phyloP scores from a whole-genome alignment of 2,888 invertebrate genomes.

The Reticulitermes lucifugus region DNA sequence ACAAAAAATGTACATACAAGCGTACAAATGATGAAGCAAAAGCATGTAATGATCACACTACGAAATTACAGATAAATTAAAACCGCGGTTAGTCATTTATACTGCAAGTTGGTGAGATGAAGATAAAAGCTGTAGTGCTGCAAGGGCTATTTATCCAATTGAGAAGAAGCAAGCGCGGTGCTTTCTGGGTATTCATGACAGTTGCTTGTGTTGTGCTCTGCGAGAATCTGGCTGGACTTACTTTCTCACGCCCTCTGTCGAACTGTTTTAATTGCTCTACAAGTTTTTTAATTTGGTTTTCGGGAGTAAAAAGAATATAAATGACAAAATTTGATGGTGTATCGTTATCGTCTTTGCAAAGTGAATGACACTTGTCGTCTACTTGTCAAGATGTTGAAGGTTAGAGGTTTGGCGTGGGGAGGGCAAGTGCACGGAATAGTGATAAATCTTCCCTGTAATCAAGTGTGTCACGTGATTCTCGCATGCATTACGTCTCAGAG shows the following conservation, averaged over 20 bases:
- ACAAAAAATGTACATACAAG: constrained; percentile 22
- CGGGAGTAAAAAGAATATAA: neutral
- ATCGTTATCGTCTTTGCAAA: neutral
- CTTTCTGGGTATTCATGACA: constrained; percentile 50
- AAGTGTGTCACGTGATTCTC: constrained; percentile 31
- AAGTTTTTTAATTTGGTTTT: neutral
- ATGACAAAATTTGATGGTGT: constrained; percentile 12
- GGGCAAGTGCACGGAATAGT: constrained; percentile 3
- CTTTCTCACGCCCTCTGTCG: constrained; percentile 57
- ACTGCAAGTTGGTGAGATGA: constrained; percentile 14
- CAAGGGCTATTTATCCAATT: constrained; percentile 48
- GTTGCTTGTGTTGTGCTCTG: constrained; percentile 42
- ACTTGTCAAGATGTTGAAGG: neutral
- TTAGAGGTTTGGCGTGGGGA: neutral
- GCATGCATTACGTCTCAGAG: constrained; percentile 24
- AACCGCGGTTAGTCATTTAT: constrained; percentile 33
- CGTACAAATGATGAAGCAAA: constrained; percentile 18
- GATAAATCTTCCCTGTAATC: constrained; percentile 43
- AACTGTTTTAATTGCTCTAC: constrained; percentile 6
- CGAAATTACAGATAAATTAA: constrained; percentile 33
- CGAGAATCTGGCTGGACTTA: constrained; percentile 55
- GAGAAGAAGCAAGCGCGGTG: constrained; percentile 45
- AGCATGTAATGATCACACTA: constrained; percentile 30
- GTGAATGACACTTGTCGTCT: neutral
- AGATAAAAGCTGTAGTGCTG: constrained; percentile 5